Evolutionary conservation across 2,797 vertebrate species (phyloP), one percentile per base, ranked within the genome.

Genomic region (Tapirus indicus): DNA sequence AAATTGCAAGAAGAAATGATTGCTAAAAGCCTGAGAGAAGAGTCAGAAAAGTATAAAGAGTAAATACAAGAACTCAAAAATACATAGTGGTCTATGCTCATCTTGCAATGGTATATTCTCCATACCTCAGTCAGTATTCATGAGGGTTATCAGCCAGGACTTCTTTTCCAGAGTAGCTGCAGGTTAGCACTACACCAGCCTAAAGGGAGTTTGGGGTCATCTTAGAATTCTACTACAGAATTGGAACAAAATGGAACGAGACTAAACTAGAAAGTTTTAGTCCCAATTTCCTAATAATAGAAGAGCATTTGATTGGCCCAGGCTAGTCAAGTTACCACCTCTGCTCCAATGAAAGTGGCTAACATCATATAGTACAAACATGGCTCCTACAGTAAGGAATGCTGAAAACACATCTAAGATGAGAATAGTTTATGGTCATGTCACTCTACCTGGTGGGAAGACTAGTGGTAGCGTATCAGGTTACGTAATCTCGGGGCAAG

Each of bases 71-170:
- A 94, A 79, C 25, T 80, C 49, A 47, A 82, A 80, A 95, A 35
- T 54, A 88, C 4, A 35, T 8, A 56, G 41, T 90, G 23, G 2
- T 64, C 83, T 69, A 23, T 74, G 41, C 11, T 79, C 20, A 47
- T 52, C 94, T 96, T 94, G 41, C 79, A 94, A 95, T 95, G 54
- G 49, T 87, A 4, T 68, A 6, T 72, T 90, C 21, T 92, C 47
- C 11, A 21, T 35, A 71, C 3, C 5, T 71, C 25, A 72, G 25
- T 68, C 10, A 18, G 2, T 56, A 69, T 71, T 47, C 27, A 20
- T 60, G 38, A 27, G 1, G 85, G 47, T 74, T 44, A 77, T 13
- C 32, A 44, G 9, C 27, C 41, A 79, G 52, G 21, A 71, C 8
- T 49, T 72, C 56, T 88, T 87, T 91, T 77, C 41, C 27, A 74